Evolutionary conservation across 2,113 vertebrate species (phyloP).

Genomic region (Benitochromis conjunctus): DNA sequence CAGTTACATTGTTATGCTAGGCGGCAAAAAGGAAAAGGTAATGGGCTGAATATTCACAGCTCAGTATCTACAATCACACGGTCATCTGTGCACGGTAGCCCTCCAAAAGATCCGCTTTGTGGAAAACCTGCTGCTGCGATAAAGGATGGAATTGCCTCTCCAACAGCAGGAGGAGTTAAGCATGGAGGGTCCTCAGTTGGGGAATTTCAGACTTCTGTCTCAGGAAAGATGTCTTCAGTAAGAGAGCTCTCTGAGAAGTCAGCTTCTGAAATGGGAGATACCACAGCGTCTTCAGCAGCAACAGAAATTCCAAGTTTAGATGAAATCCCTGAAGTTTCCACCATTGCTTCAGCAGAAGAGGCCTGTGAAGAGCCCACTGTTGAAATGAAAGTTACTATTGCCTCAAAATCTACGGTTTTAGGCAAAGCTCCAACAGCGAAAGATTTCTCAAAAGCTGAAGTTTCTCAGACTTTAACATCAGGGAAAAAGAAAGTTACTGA

Average conservation of each 20-base stretch:
- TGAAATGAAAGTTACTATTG: conserved; percentile 51
- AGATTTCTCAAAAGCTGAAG: not conserved
- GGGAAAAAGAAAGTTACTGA: not conserved
- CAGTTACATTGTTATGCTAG: conserved; percentile 70
- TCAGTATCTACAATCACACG: conserved; percentile 52
- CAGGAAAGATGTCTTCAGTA: not conserved
- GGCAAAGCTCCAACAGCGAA: not conserved
- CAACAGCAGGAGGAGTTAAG: not conserved
- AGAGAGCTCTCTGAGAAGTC: not conserved
- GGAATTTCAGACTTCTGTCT: not conserved
- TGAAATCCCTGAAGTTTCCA: not conserved
- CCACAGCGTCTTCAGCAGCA: not conserved
- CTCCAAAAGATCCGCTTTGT: not conserved
- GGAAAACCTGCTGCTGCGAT: not conserved
- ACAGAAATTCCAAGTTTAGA: not conserved
- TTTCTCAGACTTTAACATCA: not conserved
- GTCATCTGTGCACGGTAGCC: conserved; percentile 49
- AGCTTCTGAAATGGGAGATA: not conserved
- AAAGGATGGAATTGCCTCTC: not conserved
- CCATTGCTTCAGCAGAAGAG: not conserved
- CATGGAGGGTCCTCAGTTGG: not conserved
- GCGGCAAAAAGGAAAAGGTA: conserved; percentile 50
- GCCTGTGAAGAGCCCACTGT: conserved; percentile 33
- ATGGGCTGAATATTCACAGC: not conserved
- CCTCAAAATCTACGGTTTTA: conserved; percentile 25